Base-by-base conservation (phyloP, 1,140 invertebrate species). In the Drosophila guanche region DNA sequence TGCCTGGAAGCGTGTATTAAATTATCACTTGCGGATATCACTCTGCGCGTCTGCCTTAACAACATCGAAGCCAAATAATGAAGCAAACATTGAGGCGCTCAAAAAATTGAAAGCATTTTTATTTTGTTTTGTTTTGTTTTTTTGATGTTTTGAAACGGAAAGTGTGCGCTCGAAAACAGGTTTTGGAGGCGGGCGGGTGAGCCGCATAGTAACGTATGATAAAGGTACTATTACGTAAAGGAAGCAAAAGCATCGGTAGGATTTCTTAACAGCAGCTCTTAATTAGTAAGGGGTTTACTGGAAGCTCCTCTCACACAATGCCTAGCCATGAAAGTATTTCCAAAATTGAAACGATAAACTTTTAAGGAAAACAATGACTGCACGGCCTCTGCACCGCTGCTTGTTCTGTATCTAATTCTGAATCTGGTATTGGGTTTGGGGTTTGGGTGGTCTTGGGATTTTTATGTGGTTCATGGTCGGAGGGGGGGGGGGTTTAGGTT, bases 21-120 rank as follows among this genome's bases (percentile, higher is more conserved):
- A 88, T 84, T 90, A 90, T 90, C 88, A 83, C 79, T 74, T 76
- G 62, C 70, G 79, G 88, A 90, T 90, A 90, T 90, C 88, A 90
- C 88, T 81, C 55, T 69, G 76, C 76, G 62, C 25, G 76, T 33
- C 51, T 56, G 66, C 65, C 63, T 72, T 50, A 85, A 86, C 74
- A 81, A 86, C 74, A 81, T 75, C 58, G 77, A 86, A 85, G 81
- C 68, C 74, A 85, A 83, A 84, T 61, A 86, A 88, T 65, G 54
- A 88, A 86, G 83, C 81, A 69, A 58, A 81, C 46, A 65, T 83
- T 47, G 37, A 72, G 72, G 80, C 80, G 81, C 50, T 86, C 47
- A 76, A 66, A 70, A 78, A 54, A 75, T 75, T 14, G 40, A 50
- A 66, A 74, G 54, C 73, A 56, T 71, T 71, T 47, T 7, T n/a